Evolutionary conservation across 2,113 vertebrate genomes (phyloP), one percentile per base, ranked within the genome.

Genomic region (Microtus richardsoni): DNA sequence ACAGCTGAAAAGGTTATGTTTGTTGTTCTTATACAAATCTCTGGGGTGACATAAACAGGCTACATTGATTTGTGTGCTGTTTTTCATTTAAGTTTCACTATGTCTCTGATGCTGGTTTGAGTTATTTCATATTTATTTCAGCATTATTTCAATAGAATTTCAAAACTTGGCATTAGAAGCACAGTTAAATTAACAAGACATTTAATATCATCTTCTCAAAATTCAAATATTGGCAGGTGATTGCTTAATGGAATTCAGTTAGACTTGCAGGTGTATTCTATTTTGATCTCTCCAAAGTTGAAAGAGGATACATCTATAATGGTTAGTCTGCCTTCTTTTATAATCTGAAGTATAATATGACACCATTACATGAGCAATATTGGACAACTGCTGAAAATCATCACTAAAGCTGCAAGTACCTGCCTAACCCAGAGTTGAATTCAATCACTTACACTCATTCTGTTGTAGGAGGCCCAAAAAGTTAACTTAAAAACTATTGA

Each of bases 1-100:
- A 97, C 97, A 98, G 98, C 98, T 98, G 97, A 99, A 99, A 99
- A 99, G 98, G 98, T 99, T 98, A 98, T 99, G 98, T 98, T 99
- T 99, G 98, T 98, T 99, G 98, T 98, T 98, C 98, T 98, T 98
- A 98, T 97, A 97, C 98, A 98, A 98, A 98, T 98, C 97, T 98
- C 97, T 97, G 85, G 95, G 97, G 97, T 30, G 97, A 95, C 96
- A 98, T 98, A 99, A 99, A 99, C 98, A 98, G 98, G 97, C 91
- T 98, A 96, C 96, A 96, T 16, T 94, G 97, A 97, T 97, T 98
- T 85, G 33, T 97, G 97, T 98, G 97, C 97, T 98, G 84, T 93
- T 98, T 98, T 97, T 97, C 97, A 97, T 94, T 97, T 98, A 97
- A 94, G 74, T 97, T 97, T 97, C 78, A 96, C 66, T 78, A 44